phyloP scores from a whole-genome alignment of 2,888 invertebrate genomes.

The Drosophila multiciliata region DNA sequence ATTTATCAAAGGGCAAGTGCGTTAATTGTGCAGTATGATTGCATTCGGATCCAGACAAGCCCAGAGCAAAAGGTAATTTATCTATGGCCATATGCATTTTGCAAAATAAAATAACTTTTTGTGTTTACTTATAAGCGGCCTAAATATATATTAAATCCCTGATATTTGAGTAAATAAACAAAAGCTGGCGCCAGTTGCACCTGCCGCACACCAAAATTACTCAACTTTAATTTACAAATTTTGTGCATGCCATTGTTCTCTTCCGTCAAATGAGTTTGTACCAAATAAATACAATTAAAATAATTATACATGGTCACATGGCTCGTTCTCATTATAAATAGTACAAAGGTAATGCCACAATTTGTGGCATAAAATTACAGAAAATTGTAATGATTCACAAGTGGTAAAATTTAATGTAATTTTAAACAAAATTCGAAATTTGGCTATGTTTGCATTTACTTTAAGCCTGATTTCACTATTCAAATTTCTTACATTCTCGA shows the following conservation, averaged over 20 bases:
- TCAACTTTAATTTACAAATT: constrained; percentile 50
- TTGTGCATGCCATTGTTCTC: constrained; percentile 40
- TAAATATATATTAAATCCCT: constrained; percentile 53
- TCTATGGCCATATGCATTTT: constrained; percentile 20
- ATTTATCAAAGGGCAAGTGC: constrained; percentile 64
- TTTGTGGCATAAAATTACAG: neutral
- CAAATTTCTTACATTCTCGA: neutral
- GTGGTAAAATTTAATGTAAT: neutral
- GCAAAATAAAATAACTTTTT: constrained; percentile 32
- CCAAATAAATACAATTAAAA: constrained; percentile 52
- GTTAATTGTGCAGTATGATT: constrained; percentile 56
- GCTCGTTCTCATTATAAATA: neutral
- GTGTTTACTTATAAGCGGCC: constrained; percentile 13
- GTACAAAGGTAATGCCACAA: neutral
- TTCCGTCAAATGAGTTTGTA: constrained; percentile 27
- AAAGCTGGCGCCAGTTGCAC: constrained; percentile 31
- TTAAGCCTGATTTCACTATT: neutral
- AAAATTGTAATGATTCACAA: neutral
- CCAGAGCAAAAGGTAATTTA: constrained; percentile 41
- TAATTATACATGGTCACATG: constrained; percentile 44
- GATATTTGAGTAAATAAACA: constrained; percentile 50
- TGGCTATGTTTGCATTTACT: neutral
- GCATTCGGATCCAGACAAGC: constrained; percentile 19
- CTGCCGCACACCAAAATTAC: constrained; percentile 17
- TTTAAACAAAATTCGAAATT: neutral